phyloP scores from a whole-genome alignment of 2,888 invertebrate genomes.

The Sisyra terminalis region DNA sequence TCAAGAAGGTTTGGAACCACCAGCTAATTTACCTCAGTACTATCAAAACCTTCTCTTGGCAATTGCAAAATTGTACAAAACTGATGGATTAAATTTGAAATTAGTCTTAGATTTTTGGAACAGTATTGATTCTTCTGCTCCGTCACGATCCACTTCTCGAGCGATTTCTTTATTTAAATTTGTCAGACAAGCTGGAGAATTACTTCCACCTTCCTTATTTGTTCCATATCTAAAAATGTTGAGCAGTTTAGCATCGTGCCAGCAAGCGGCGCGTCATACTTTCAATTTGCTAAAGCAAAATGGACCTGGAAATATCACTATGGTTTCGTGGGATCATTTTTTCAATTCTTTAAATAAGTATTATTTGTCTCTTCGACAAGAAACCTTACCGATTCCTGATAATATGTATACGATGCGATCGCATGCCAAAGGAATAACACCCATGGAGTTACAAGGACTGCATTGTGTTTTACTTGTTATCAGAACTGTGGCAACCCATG shows the following conservation, averaged over 20 bases:
- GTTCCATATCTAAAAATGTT: constrained; percentile 79
- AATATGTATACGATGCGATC: constrained; percentile 41
- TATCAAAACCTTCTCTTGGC: constrained; percentile 72
- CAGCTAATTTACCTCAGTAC: constrained; percentile 55
- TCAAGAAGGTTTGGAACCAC: constrained; percentile 61
- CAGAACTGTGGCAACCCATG: constrained; percentile 58
- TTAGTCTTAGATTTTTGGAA: constrained; percentile 75
- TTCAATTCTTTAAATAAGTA: constrained; percentile 61
- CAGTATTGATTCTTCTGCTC: constrained; percentile 33
- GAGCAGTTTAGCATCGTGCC: constrained; percentile 58
- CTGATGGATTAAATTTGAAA: constrained; percentile 50
- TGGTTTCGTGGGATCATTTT: constrained; percentile 73
- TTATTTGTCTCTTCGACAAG: constrained; percentile 52
- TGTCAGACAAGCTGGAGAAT: constrained; percentile 72
- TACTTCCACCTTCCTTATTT: constrained; percentile 67
- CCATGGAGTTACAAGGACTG: constrained; percentile 71
- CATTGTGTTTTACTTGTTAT: constrained; percentile 66
- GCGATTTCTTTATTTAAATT: constrained; percentile 80
- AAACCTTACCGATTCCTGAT: constrained; percentile 45
- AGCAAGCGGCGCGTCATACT: constrained; percentile 60
- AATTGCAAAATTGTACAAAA: constrained; percentile 59
- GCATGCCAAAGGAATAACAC: constrained; percentile 48
- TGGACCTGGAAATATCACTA: constrained; percentile 30
- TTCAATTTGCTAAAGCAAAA: constrained; percentile 62
- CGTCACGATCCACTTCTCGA: constrained; percentile 33